phyloP scores from a whole-genome alignment of 1,140 invertebrate genomes.

The Ostrea edulis region DNA sequence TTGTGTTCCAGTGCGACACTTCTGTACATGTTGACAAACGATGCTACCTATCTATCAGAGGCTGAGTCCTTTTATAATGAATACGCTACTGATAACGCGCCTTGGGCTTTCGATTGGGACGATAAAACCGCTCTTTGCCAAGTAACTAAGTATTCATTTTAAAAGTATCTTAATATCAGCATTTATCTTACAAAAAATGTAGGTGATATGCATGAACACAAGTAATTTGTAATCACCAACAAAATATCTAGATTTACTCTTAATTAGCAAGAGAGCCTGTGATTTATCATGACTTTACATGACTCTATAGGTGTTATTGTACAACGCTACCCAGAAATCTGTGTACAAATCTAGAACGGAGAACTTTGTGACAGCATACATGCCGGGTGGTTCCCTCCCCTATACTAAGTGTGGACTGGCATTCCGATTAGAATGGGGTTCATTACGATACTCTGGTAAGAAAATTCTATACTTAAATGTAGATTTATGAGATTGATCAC shows the following conservation, averaged over 20 bases:
- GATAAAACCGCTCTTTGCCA: constrained; percentile 81
- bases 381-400: constrained; percentile 58
- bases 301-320: constrained; percentile 74
- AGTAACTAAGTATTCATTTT: constrained; percentile 48
- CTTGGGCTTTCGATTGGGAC: constrained; percentile 82
- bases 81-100: constrained; percentile 44
- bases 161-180: too few relatives aligned
- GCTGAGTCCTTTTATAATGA: constrained; percentile 78
- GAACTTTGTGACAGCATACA: constrained; percentile 54
- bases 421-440: constrained; percentile 68
- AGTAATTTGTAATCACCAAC: too few relatives aligned
- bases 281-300: not conserved
- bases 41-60: constrained; percentile 81
- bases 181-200: too few relatives aligned
- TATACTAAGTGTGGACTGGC: constrained; percentile 72
- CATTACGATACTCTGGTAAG: constrained; percentile 69
- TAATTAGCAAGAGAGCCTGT: not conserved
- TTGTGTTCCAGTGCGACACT: constrained; percentile 83
- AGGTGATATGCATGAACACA: too few relatives aligned
- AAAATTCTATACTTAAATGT: not conserved
- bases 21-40: constrained; percentile 83
- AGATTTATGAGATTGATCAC: not conserved
- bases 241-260: too few relatives aligned
- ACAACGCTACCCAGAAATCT: constrained; percentile 49
- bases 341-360: constrained; percentile 55